Percentiles rank a stretch among this genome's conserved stretches.
Conservation (phyloP, 2,888 invertebrate species). For the Scrobipalpa costella region DNA sequence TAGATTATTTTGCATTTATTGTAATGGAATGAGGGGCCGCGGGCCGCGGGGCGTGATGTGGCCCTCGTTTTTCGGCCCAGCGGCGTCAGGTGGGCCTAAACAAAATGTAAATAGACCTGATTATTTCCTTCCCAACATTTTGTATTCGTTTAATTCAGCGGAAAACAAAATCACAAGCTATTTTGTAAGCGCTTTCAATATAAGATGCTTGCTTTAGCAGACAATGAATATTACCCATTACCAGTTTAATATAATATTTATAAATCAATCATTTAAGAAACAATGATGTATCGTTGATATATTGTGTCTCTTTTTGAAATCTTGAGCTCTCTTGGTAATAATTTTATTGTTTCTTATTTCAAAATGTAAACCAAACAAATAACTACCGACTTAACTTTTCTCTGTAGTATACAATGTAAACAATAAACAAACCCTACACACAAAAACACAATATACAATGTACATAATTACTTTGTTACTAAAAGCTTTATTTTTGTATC, state of each 20-base stretch:
- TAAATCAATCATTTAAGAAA: too few relatives aligned
- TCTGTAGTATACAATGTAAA: too few relatives aligned
- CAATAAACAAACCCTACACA: too few relatives aligned
- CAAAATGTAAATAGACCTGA: slow-evolving; percentile 68
- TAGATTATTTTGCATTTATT: slow-evolving; percentile 25
- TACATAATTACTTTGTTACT: too few relatives aligned
- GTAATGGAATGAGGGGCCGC: slow-evolving; percentile 23
- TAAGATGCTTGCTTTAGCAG: not conserved
- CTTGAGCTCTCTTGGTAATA: not conserved
- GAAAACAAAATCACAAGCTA: slow-evolving; percentile 49
- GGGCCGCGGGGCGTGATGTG: slow-evolving; percentile 7
- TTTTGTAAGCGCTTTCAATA: slow-evolving; percentile 50
- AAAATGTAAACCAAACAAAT: too few relatives aligned
- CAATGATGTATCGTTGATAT: not conserved
- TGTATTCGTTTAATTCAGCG: slow-evolving; percentile 61
- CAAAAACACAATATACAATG: too few relatives aligned
- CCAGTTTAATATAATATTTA: too few relatives aligned
- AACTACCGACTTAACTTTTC: too few relatives aligned
- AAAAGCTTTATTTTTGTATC: too few relatives aligned
- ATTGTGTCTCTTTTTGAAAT: too few relatives aligned
- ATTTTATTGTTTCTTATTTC: not conserved
- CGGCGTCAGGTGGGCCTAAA: slow-evolving; percentile 62
- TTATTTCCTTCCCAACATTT: slow-evolving; percentile 59
- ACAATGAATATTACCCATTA: not conserved
- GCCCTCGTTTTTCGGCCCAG: not conserved